These are phyloP conservation scores for Caenorhabditis sp. DNA, from an alignment of 2,888 invertebrate genomes.

Conservation along the genomic window DNA sequence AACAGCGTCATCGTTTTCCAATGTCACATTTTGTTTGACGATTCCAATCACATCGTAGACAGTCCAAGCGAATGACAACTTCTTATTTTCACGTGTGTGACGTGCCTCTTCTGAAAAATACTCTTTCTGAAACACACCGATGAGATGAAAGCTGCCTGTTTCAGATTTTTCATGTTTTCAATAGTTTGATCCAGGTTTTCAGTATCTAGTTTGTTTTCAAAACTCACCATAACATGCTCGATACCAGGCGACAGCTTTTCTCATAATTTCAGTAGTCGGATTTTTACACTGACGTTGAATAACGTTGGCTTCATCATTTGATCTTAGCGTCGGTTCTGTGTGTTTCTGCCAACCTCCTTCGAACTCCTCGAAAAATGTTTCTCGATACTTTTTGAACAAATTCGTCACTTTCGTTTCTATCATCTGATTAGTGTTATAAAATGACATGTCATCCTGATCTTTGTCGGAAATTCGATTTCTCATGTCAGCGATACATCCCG, in stretches of 20 bases:
- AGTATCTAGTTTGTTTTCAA: neutral
- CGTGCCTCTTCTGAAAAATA: conserved; percentile 28
- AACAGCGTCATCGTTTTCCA: conserved; percentile 7
- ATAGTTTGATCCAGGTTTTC: too few relatives aligned
- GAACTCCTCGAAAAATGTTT: conserved; percentile 48
- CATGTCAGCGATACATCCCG: conserved; percentile 60
- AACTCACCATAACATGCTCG: conserved; percentile 44
- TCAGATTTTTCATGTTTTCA: too few relatives aligned
- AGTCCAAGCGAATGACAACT: conserved; percentile 44
- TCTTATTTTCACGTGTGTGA: conserved; percentile 27
- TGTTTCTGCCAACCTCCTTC: conserved; percentile 18
- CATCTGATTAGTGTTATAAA: conserved; percentile 64
- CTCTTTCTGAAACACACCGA: too few relatives aligned
- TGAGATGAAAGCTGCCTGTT: too few relatives aligned
- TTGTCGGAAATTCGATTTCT: conserved; percentile 68
- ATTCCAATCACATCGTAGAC: conserved; percentile 39
- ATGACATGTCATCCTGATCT: conserved; percentile 69
- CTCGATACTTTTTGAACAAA: conserved; percentile 38
- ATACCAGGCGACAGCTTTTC: conserved; percentile 51
- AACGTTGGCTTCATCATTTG: conserved; percentile 39
- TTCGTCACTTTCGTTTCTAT: conserved; percentile 61
- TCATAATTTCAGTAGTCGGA: conserved; percentile 27
- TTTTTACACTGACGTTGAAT: conserved; percentile 35
- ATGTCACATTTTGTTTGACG: conserved; percentile 20
- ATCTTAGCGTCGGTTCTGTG: conserved; percentile 15